These are phyloP conservation scores for Camarhynchus parvulus DNA, from an alignment of 2,113 vertebrate genomes.

Conservation along the genomic window DNA sequence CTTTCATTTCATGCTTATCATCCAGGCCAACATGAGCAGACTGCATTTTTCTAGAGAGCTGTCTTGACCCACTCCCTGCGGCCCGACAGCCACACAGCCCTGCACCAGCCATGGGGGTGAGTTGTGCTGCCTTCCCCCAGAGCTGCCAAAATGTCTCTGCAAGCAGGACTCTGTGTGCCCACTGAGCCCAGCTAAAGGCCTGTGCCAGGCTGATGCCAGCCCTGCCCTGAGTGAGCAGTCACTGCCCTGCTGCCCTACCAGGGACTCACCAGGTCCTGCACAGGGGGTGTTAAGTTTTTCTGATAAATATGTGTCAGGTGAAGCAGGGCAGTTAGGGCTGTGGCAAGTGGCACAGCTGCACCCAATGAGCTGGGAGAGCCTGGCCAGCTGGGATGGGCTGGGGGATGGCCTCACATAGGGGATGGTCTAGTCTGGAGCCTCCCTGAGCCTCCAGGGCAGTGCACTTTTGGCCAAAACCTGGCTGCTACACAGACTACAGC, in stretches of 20 bases:
- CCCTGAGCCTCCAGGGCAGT: accelerated
- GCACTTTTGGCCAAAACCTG: neutral
- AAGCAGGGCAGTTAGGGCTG: neutral
- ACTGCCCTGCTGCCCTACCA: neutral
- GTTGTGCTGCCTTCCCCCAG: neutral
- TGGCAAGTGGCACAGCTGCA: accelerated
- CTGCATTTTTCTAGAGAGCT: neutral
- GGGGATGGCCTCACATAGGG: accelerated
- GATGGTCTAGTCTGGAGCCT: accelerated
- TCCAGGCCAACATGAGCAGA: neutral
- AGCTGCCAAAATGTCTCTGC: neutral
- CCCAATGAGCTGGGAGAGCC: neutral
- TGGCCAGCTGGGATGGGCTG: too few species aligned
- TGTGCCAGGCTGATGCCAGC: conserved; percentile 21
- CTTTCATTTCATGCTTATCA: neutral
- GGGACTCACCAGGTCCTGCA: neutral
- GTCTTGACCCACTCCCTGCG: neutral
- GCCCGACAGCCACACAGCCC: neutral
- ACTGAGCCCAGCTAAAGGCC: neutral
- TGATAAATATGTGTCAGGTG: conserved; percentile 7
- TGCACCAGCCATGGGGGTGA: accelerated
- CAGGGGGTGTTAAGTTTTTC: neutral
- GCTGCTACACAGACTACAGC: accelerated
- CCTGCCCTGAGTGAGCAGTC: neutral
- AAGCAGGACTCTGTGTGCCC: neutral